Base-by-base conservation (phyloP, 2,113 vertebrate species). In the Mastomys coucha region DNA sequence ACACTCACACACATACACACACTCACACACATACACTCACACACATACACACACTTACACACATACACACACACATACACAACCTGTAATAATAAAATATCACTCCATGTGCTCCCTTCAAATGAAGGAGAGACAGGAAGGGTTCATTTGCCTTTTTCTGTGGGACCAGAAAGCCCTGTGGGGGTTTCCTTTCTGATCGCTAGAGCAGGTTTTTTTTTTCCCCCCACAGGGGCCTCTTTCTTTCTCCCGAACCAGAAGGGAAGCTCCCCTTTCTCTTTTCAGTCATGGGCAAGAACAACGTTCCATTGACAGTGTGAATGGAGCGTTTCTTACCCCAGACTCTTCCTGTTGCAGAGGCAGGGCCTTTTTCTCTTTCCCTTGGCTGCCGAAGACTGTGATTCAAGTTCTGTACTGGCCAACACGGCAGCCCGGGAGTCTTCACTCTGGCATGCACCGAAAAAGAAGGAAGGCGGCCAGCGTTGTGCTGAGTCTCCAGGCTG, bases 231-330 rank as follows among this genome's bases (percentile, higher is more conserved):
- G 90, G 65, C 95, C 88, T 31, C 96, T 96, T 97, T 98, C 97
- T 98, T 96, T 96, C 63, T 76, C 77, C 96, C n/a, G 93, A 95
- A 86, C 94, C 85, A 93, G 92, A 97, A 80, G 90, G 93, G 92
- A 94, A 93, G 92, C 88, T 96, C 91, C 92, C 92, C 76, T 97
- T 98, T 97, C 95, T 97, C 91, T 94, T 58, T 75, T 76, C 90
- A 95, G 97, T 7, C 2, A 36, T 7, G 28, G 88, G 76, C 88
- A 86, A 96, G 96, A 97, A 97, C 97, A 96, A 96, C 42, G 96
- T 95, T 58, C 96, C 94, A 97, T 95, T 98, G 97, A 97, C n/a
- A 19, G 63, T 0, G 53, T 97, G 98, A 97, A 98, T 95, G 92
- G 96, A 92, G 87, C 20, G 0, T 96, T 97, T 97, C 96, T 98